phyloP scores from a whole-genome alignment of 1,140 invertebrate species.

The Triops cancriformis region DNA sequence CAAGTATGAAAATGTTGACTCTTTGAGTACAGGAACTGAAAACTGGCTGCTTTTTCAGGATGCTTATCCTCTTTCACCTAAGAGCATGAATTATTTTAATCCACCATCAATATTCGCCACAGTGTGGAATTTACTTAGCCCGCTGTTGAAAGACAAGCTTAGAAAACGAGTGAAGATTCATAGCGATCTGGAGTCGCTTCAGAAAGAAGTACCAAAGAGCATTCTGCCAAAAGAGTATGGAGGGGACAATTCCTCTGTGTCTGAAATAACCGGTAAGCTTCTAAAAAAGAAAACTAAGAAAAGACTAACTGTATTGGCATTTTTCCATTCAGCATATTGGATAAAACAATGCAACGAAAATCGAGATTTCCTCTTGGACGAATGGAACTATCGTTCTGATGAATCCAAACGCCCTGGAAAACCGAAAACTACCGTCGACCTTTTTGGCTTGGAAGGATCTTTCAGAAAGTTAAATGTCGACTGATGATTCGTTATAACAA shows the following conservation, averaged over 20 bases:
- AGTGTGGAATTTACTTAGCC: slow-evolving; percentile 71
- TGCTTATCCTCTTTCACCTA: slow-evolving; percentile 74
- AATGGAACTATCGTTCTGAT: slow-evolving; percentile 33
- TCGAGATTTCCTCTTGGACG: slow-evolving; percentile 20
- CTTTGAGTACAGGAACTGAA: background rate
- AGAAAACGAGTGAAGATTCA: slow-evolving; percentile 52
- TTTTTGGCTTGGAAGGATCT: slow-evolving; percentile 54
- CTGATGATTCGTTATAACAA: slow-evolving; percentile 37
- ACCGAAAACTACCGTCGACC: slow-evolving; percentile 46
- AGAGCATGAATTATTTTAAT: slow-evolving; percentile 77
- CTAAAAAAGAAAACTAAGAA: background rate
- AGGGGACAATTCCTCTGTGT: slow-evolving; percentile 57
- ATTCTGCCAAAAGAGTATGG: slow-evolving; percentile 71
- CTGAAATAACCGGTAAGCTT: slow-evolving; percentile 55
- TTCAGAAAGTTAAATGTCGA: slow-evolving; percentile 49
- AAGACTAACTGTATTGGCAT: no score
- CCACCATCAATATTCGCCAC: slow-evolving; percentile 68
- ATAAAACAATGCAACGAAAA: slow-evolving; percentile 22
- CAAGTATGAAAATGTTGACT: background rate
- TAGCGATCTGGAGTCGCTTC: slow-evolving; percentile 56
- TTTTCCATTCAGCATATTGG: slow-evolving; percentile 20
- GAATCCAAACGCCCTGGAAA: slow-evolving; percentile 49
- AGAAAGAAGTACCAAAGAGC: slow-evolving; percentile 64
- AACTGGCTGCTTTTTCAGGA: slow-evolving; percentile 45
- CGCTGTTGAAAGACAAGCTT: slow-evolving; percentile 77